phyloP scores from a whole-genome alignment of 2,888 invertebrate genomes.

The Folsomia candida region DNA sequence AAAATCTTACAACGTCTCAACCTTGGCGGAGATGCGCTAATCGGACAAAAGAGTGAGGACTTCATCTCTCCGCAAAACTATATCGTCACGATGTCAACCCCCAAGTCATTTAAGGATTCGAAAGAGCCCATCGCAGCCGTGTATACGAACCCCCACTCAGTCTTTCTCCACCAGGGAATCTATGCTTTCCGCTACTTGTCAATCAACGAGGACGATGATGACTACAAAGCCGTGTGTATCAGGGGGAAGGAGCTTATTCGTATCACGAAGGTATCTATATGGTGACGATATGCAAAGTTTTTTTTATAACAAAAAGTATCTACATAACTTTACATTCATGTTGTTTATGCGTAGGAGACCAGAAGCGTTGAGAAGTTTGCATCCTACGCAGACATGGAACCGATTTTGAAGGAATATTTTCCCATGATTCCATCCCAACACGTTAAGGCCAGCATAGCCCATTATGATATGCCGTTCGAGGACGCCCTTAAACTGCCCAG shows the following conservation, averaged over 20 bases:
- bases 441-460: conserved; percentile 21
- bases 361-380: conserved; percentile 20
- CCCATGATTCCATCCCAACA: conserved; percentile 29
- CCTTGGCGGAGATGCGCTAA: conserved; percentile 34
- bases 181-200: conserved; percentile 35
- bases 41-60: conserved; percentile 11
- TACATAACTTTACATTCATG: not conserved
- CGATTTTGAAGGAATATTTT: conserved; percentile 28
- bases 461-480: conserved; percentile 32
- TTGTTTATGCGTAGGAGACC: too few species aligned
- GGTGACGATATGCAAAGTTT: too few species aligned
- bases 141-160: conserved; percentile 26
- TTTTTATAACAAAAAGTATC: not conserved
- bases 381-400: conserved; percentile 20
- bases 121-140: not conserved
- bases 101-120: conserved; percentile 4
- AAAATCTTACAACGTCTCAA: conserved; percentile 26
- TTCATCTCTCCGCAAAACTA: not conserved
- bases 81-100: not conserved
- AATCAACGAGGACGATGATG: conserved; percentile 24
- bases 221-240: conserved; percentile 32
- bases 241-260: conserved; percentile 32
- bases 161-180: conserved; percentile 22
- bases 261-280: conserved; percentile 33
- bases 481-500: conserved; percentile 24